These are phyloP conservation scores for Melanaphis sacchari DNA, from an alignment of 1,140 invertebrate genomes.

Conservation along the genomic window DNA sequence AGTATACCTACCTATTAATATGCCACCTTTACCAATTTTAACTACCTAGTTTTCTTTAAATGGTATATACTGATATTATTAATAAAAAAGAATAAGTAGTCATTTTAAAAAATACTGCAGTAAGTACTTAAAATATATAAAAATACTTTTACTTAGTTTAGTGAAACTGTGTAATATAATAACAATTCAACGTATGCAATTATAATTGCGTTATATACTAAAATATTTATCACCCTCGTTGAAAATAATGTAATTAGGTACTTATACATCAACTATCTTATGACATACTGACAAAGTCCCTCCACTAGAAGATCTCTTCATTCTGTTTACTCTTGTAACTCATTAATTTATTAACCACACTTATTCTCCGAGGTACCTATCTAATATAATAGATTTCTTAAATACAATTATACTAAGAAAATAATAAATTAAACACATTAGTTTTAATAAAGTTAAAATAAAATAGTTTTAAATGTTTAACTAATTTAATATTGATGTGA, in stretches of 20 bases:
- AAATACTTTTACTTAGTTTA: not conserved
- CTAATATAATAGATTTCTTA: not conserved
- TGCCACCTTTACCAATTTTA: not conserved
- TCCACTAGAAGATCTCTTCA: not conserved
- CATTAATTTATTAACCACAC: not conserved
- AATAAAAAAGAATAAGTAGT: not conserved
- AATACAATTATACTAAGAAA: not conserved
- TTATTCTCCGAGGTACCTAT: not conserved
- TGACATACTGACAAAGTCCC: not conserved
- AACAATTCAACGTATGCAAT: not conserved
- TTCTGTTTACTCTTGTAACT: not conserved
- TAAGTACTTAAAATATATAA: not conserved
- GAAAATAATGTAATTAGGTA: slow-evolving; percentile 12
- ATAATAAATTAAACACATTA: not conserved
- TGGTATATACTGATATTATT: not conserved
- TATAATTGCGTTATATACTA: not conserved
- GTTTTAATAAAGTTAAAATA: not conserved
- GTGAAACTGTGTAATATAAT: not conserved
- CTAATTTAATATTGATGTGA: not conserved
- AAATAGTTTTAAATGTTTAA: not conserved
- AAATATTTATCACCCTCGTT: not conserved
- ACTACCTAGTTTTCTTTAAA: not conserved
- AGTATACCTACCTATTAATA: not conserved
- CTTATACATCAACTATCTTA: not conserved
- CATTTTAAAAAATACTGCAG: not conserved